Percentiles rank a stretch among this genome's conserved stretches.
Evolutionary conservation across 2,797 vertebrate genomes (phyloP).

Genomic region (Enteromius mattozi): DNA sequence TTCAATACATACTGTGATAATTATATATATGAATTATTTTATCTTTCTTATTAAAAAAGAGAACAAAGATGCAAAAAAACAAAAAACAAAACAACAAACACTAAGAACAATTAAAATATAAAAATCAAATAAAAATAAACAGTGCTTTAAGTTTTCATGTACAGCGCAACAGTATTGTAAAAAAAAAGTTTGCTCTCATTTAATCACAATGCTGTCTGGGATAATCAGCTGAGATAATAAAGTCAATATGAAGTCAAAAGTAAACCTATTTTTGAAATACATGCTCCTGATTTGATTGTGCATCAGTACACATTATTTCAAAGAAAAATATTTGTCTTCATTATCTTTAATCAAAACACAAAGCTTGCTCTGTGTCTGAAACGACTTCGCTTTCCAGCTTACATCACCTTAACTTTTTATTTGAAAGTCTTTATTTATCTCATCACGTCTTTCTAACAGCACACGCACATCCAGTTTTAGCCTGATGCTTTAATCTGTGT

Average conservation of each 20-base stretch:
- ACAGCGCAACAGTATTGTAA: background rate
- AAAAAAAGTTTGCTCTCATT: background rate
- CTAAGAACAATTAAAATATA: background rate
- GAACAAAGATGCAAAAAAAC: background rate
- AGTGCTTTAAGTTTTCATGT: background rate
- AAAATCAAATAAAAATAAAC: background rate
- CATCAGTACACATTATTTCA: background rate
- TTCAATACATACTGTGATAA: background rate
- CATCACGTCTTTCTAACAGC: conserved; percentile 7
- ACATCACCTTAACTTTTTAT: background rate
- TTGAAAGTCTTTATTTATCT: conserved; percentile 24
- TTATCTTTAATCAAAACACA: conserved; percentile 29
- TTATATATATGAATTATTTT: background rate
- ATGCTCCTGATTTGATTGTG: background rate
- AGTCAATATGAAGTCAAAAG: background rate
- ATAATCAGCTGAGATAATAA: background rate
- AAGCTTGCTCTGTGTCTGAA: background rate
- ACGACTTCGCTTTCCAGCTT: background rate
- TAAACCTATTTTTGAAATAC: conserved; percentile 5
- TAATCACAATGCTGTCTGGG: background rate
- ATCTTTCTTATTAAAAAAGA: background rate
- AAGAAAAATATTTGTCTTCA: conserved; percentile 7
- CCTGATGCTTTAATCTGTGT: conserved; percentile 56
- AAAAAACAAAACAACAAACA: background rate
- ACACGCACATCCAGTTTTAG: conserved; percentile 24